Evolutionary conservation across 1,140 invertebrate species (phyloP).

Genomic region (Bombyx mandarina): DNA sequence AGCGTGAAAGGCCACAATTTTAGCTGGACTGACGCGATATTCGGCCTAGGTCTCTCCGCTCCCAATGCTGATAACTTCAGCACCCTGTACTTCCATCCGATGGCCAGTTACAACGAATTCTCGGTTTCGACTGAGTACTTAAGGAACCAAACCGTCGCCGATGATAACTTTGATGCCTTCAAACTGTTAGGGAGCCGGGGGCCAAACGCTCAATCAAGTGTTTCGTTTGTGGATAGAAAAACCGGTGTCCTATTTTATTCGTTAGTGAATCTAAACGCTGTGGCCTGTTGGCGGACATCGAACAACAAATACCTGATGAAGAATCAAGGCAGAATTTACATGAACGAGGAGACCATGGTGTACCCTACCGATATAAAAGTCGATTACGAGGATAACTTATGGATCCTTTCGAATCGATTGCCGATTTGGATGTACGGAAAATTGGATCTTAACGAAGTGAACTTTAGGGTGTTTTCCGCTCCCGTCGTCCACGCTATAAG

Average conservation of each 20-base stretch:
- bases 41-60: slow-evolving; percentile 77
- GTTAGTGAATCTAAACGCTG: slow-evolving; percentile 80
- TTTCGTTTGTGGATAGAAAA: slow-evolving; percentile 79
- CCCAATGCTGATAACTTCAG: slow-evolving; percentile 76
- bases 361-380: slow-evolving; percentile 86
- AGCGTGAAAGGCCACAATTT: slow-evolving; percentile 80
- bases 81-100: slow-evolving; percentile 83
- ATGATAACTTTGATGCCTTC: slow-evolving; percentile 74
- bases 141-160: slow-evolving; percentile 71
- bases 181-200: slow-evolving; percentile 79
- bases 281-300: slow-evolving; percentile 83
- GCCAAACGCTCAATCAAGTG: slow-evolving; percentile 80
- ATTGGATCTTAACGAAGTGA: slow-evolving; percentile 76
- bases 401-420: slow-evolving; percentile 81
- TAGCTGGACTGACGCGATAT: slow-evolving; percentile 82
- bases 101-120: slow-evolving; percentile 82
- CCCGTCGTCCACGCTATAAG: slow-evolving; percentile 77
- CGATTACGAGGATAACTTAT: slow-evolving; percentile 78
- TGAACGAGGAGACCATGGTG: slow-evolving; percentile 79
- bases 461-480: slow-evolving; percentile 80
- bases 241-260: slow-evolving; percentile 83
- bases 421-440: slow-evolving; percentile 79
- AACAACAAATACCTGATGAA: slow-evolving; percentile 75
- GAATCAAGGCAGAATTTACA: slow-evolving; percentile 79
- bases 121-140: slow-evolving; percentile 77